phyloP scores from a whole-genome alignment of 2,797 vertebrate species.

The Carcharodon carcharias region DNA sequence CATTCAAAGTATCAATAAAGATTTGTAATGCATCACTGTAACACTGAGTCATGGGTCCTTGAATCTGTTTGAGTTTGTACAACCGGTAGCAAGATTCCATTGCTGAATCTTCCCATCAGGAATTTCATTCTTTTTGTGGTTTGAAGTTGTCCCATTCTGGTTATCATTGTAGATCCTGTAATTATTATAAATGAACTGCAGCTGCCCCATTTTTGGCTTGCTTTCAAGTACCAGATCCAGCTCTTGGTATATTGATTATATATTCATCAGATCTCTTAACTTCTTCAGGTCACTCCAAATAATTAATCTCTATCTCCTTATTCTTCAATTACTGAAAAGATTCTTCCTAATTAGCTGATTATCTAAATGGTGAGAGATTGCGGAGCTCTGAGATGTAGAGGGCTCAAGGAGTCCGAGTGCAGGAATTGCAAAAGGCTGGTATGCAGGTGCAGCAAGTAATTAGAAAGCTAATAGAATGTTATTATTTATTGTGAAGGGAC shows the following conservation, averaged over 20 bases:
- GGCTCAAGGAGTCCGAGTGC: no score
- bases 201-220: neutral
- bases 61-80: neutral
- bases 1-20: neutral
- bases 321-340: neutral
- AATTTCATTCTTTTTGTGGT: neutral
- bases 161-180: neutral
- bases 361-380: no score
- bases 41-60: neutral
- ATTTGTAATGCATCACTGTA: neutral
- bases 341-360: neutral
- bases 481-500: no score
- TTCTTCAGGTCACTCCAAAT: neutral
- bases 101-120: neutral
- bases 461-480: no score
- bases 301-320: neutral
- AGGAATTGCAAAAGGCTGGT: no score
- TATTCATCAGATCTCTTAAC: neutral
- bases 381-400: no score
- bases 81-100: neutral
- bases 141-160: neutral
- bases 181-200: neutral
- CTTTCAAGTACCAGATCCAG: neutral
- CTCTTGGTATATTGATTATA: neutral
- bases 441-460: no score